A percentile compares a stretch with the other conserved stretches of the same genome.
Evolutionary conservation across 1,140 invertebrate genomes (phyloP).

Genomic region (Scaptomyza montana): DNA sequence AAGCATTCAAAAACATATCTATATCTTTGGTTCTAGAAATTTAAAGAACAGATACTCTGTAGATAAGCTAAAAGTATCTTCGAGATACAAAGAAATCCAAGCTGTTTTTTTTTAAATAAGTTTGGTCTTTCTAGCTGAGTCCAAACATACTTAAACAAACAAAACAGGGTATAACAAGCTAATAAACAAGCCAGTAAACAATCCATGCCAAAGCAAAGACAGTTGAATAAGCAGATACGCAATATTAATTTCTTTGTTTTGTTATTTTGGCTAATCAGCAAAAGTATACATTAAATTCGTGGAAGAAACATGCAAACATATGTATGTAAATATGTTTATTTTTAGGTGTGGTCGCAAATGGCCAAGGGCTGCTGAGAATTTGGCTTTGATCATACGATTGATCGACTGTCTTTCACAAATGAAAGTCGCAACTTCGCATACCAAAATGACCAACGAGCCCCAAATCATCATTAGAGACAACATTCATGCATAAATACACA

Average conservation of each 20-base stretch:
- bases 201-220: slow-evolving; percentile 6
- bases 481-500: too few relatives aligned
- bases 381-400: slow-evolving; percentile 7
- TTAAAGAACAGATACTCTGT: background rate
- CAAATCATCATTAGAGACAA: background rate
- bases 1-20: too few relatives aligned
- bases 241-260: slow-evolving; percentile 11
- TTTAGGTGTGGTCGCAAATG: slow-evolving; percentile 20
- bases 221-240: slow-evolving; percentile 5
- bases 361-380: slow-evolving; percentile 14
- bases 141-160: background rate
- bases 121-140: background rate
- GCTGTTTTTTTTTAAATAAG: background rate
- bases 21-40: too few relatives aligned
- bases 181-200: slow-evolving; percentile 12
- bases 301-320: background rate
- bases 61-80: background rate
- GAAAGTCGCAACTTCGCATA: slow-evolving; percentile 8
- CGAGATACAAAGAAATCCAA: background rate
- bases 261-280: slow-evolving; percentile 28
- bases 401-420: slow-evolving; percentile 15
- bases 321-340: background rate
- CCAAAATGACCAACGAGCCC: background rate
- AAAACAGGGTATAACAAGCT: slow-evolving; percentile 8
- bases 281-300: slow-evolving; percentile 32